A percentile compares a stretch with the other conserved stretches of the same genome.
Conservation (phyloP, 2,888 invertebrate genomes). For the Agriotes lineatus region DNA sequence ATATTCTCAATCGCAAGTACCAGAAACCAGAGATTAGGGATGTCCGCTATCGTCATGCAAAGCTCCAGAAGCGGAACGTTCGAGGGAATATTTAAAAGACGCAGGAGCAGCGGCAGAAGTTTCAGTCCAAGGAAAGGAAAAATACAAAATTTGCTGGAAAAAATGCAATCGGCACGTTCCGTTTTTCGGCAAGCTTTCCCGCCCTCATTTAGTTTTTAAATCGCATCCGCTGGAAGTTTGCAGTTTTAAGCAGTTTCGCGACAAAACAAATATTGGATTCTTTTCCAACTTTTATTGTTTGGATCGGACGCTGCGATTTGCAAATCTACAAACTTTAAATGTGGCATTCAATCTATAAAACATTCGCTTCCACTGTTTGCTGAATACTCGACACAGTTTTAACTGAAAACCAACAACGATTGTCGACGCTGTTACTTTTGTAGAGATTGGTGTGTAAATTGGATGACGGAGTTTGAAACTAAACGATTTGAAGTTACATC, state of each 20-base stretch:
- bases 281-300: slow-evolving; percentile 6
- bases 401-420: slow-evolving; percentile 19
- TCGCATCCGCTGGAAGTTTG: neutral
- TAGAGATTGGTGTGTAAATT: neutral
- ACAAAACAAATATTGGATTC: slow-evolving; percentile 13
- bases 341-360: slow-evolving; percentile 30
- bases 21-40: slow-evolving; percentile 48
- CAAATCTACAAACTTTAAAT: slow-evolving; percentile 21
- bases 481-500: neutral
- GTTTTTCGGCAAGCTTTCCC: too few relatives aligned
- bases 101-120: too few relatives aligned
- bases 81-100: neutral
- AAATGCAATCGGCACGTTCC: neutral
- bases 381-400: slow-evolving; percentile 33
- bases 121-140: too few relatives aligned
- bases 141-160: too few relatives aligned
- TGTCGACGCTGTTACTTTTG: neutral
- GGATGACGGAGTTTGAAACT: too few relatives aligned
- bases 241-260: neutral
- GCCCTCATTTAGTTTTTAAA: slow-evolving; percentile 17
- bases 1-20: slow-evolving; percentile 40
- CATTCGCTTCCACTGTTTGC: slow-evolving; percentile 28
- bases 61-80: neutral
- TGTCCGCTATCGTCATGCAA: slow-evolving; percentile 28
- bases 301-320: slow-evolving; percentile 15